Conservation (phyloP, 2,888 invertebrate species). For the Pseudococcus longispinus region DNA sequence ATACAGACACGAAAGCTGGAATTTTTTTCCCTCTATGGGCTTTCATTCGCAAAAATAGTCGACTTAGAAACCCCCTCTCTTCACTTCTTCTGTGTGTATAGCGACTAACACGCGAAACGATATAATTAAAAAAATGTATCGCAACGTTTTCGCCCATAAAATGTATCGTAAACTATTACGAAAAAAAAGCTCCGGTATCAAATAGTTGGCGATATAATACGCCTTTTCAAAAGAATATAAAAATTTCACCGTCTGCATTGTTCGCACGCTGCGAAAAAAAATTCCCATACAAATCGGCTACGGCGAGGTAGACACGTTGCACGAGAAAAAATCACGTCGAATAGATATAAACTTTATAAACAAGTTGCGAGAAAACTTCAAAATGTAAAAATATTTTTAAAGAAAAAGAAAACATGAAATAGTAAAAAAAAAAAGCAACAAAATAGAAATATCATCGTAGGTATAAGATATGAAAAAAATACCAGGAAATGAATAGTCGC, state of each 20-base stretch:
- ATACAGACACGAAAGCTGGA: not conserved
- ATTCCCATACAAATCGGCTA: not conserved
- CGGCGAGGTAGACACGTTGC: not conserved
- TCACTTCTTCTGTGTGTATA: not conserved
- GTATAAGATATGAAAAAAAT: not conserved
- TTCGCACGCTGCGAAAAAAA: not conserved
- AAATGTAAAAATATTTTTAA: constrained; percentile 24
- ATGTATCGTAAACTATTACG: constrained; percentile 12
- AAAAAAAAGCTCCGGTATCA: not conserved
- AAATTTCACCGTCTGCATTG: constrained; percentile 19
- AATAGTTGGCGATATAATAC: constrained; percentile 28
- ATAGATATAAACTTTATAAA: constrained; percentile 7
- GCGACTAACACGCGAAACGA: not conserved
- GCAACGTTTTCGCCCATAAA: constrained; percentile 28
- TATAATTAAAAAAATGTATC: constrained; percentile 28
- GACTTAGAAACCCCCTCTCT: not conserved
- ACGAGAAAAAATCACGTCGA: not conserved
- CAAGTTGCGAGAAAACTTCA: constrained; percentile 1
- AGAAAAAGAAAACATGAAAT: not conserved
- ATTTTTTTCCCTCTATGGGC: not conserved
- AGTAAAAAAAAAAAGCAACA: not conserved
- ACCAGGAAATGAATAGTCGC: not conserved
- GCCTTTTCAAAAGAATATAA: constrained; percentile 20
- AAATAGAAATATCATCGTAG: not conserved
- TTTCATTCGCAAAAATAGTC: constrained; percentile 16